These are phyloP conservation scores for Phaedon cochleariae DNA, from an alignment of 2,888 invertebrate species.

Conservation along the genomic window DNA sequence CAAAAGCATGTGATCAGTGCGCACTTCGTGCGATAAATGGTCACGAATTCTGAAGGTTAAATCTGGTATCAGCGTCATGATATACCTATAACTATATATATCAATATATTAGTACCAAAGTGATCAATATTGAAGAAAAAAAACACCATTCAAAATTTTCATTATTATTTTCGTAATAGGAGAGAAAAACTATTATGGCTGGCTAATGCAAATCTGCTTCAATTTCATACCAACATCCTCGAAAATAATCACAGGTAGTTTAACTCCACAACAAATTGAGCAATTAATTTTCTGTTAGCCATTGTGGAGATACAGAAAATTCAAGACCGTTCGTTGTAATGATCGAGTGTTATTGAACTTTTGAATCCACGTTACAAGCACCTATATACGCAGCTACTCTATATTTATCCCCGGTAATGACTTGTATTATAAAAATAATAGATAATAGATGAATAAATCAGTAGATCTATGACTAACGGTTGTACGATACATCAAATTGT, in stretches of 20 bases:
- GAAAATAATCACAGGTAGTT: slow-evolving; percentile 12
- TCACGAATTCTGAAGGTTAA: too few species aligned
- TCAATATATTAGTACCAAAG: too few species aligned
- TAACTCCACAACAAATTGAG: slow-evolving; percentile 12
- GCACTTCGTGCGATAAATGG: too few species aligned
- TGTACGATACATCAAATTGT: background rate
- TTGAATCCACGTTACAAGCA: slow-evolving; percentile 15
- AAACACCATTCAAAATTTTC: too few species aligned
- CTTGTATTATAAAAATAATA: slow-evolving; percentile 34
- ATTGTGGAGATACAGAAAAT: slow-evolving; percentile 16
- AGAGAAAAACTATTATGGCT: background rate
- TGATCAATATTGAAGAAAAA: too few species aligned
- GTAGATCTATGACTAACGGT: slow-evolving; percentile 20
- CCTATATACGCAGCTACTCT: slow-evolving; percentile 27
- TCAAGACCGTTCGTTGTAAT: slow-evolving; percentile 12
- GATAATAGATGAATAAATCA: slow-evolving; percentile 27
- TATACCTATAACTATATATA: too few species aligned
- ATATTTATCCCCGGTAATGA: slow-evolving; percentile 36
- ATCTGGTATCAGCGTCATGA: too few species aligned
- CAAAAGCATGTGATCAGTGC: too few species aligned
- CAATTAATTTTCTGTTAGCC: slow-evolving; percentile 18
- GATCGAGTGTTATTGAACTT: slow-evolving; percentile 30
- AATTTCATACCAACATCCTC: background rate
- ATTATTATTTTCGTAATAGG: background rate
- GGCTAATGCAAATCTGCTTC: background rate